Base-by-base conservation (phyloP, 2,888 invertebrate species). In the Pocota personata region DNA sequence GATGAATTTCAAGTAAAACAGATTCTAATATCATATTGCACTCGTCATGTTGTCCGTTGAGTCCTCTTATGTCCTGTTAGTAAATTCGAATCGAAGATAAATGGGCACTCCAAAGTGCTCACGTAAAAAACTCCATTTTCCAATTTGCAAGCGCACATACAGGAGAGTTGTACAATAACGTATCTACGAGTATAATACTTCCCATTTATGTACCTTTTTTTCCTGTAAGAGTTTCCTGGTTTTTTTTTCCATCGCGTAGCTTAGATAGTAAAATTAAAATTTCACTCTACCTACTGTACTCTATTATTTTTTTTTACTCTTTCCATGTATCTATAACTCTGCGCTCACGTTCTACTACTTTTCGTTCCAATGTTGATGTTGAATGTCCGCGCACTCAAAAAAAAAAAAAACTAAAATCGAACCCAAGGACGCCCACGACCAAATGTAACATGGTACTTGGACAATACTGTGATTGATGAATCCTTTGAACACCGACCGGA, bases 401-500 rank as follows among this genome's bases (percentile, higher is more conserved):
- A 32, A 40, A 46, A 73, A 72, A 67, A 52, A 69, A 77, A 35
- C 35, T 19, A 60, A 60, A 24, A 58, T 24, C 14, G 14, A 67
- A 72, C 48, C 69, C 43, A 92, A 96, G 96, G 96, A 88, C 94
- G 95, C 88, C 97, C 97, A 48, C 93, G 95, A 87, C 97, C 97
- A 5, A 94, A 95, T 88, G 95, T 97, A 86, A 96, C 95, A 88
- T 97, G 97, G 97, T 97, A 95, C 93, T 94, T 97, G 89, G 97
- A 97, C 91, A 97, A 97, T 92, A 94, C 94, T 30, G 95, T 97
- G 89, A 96, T 97, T 90, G 97, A 97, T 92, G 97, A 97, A 91
- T 96, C 96, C 27, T 97, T 94, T 92, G 96, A 96, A 90, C 94
- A 94, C 92, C 94, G 94, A 52, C 90, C 93, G 30, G 95, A 96